These are phyloP conservation scores for Cervus canadensis DNA, from an alignment of 2,113 vertebrate species.

Conservation along the genomic window DNA sequence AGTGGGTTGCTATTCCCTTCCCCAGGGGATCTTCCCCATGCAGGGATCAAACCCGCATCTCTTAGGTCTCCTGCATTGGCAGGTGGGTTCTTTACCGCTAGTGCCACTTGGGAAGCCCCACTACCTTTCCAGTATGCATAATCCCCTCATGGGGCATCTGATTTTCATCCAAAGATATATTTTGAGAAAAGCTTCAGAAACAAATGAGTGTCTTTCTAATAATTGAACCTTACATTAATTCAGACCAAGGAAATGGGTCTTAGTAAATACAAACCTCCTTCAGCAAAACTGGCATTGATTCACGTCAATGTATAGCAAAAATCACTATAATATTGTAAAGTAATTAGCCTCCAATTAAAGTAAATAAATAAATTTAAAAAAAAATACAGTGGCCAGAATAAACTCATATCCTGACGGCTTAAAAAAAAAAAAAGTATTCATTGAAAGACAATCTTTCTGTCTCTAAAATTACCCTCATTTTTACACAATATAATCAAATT, in stretches of 20 bases:
- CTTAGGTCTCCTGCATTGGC: not conserved
- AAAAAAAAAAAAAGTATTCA: not conserved
- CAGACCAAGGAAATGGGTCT: not conserved
- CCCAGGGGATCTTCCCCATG: not conserved
- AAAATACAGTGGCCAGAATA: not conserved
- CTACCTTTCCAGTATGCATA: not conserved
- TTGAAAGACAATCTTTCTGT: not conserved
- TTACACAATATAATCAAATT: not conserved
- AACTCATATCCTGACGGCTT: not conserved
- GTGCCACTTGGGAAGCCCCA: not conserved
- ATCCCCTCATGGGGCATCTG: not conserved
- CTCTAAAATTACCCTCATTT: not conserved
- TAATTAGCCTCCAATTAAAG: not conserved
- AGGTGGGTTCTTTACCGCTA: not conserved
- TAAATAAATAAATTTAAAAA: not conserved
- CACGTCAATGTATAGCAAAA: not conserved
- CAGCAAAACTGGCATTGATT: not conserved
- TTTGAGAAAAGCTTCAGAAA: not conserved
- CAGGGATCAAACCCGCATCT: not conserved
- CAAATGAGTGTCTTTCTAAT: not conserved
- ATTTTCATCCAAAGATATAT: not conserved
- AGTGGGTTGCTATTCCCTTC: not conserved
- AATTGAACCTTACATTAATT: not conserved
- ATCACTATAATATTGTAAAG: not conserved
- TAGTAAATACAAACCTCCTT: not conserved